Evolutionary conservation across 2,888 invertebrate species (phyloP).

Genomic region (Osedax frankpressi): DNA sequence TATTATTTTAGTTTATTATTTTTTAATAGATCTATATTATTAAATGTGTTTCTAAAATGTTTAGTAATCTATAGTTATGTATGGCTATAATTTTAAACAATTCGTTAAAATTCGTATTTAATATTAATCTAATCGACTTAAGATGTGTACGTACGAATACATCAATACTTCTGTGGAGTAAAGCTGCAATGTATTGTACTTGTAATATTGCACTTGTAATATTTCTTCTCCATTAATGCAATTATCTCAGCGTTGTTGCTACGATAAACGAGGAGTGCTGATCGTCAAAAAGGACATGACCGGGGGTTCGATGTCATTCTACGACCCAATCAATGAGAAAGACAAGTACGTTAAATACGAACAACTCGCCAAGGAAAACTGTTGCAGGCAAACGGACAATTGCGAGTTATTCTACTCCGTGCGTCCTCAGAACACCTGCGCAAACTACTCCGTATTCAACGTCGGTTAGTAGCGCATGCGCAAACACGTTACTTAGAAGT

Average conservation of each 20-base stretch:
- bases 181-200: too few species aligned
- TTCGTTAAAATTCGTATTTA: too few species aligned
- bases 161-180: too few species aligned
- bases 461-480: not conserved
- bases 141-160: too few species aligned
- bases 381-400: not conserved
- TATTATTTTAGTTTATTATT: too few species aligned
- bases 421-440: constrained; percentile 1
- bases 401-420: not conserved
- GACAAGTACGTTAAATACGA: not conserved
- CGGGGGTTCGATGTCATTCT: constrained; percentile 9
- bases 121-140: too few species aligned
- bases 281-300: not conserved
- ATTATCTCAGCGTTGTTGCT: not conserved
- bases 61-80: too few species aligned
- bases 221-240: too few species aligned
- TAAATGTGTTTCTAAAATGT: too few species aligned
- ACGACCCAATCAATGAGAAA: not conserved
- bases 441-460: not conserved
- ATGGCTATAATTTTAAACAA: too few species aligned
- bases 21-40: too few species aligned
- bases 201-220: too few species aligned
- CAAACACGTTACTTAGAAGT: not conserved
- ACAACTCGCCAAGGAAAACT: constrained; percentile 2
- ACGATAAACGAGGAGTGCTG: not conserved